Percentiles rank a stretch among this genome's conserved stretches.
Evolutionary conservation across 1,140 invertebrate genomes (phyloP).

Genomic region (Drosophila hydei): DNA sequence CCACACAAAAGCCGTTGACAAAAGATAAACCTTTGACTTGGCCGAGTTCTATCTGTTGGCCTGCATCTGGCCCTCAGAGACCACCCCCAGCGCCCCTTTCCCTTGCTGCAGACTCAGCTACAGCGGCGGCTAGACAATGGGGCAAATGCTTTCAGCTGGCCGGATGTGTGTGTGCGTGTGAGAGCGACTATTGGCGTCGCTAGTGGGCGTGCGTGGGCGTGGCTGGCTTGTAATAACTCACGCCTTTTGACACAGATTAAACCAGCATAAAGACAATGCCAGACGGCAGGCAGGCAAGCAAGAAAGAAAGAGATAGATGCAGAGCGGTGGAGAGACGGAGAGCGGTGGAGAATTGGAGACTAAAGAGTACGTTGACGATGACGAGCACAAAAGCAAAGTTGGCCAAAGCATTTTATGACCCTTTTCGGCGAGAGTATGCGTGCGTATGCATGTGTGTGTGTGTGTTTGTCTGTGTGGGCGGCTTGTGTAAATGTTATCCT

Average conservation of each 20-base stretch:
- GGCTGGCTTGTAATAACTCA: conserved; percentile 78
- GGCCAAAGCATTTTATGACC: conserved; percentile 59
- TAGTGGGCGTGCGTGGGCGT: conserved; percentile 48
- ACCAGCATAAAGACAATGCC: conserved; percentile 67
- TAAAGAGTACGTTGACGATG: conserved; percentile 36
- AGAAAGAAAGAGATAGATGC: conserved; percentile 1
- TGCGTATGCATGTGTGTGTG: not conserved
- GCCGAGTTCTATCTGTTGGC: conserved; percentile 29
- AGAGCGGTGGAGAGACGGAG: not conserved
- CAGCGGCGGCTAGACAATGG: conserved; percentile 49
- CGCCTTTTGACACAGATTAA: conserved; percentile 82
- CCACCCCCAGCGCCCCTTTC: not conserved
- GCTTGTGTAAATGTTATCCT: conserved; percentile 59
- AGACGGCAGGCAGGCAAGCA: conserved; percentile 14
- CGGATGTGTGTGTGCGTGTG: conserved; percentile 31
- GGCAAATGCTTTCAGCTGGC: conserved; percentile 18
- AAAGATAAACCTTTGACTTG: conserved; percentile 79
- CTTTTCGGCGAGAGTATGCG: conserved; percentile 17
- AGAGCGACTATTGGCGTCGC: conserved; percentile 25
- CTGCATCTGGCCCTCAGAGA: not conserved
- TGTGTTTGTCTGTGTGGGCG: conserved; percentile 13
- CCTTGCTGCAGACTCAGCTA: conserved; percentile 17
- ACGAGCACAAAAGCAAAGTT: conserved; percentile 56
- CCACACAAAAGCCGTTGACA: conserved; percentile 74
- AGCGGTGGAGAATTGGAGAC: not conserved